Conservation (phyloP, 2,888 invertebrate species). For the Cosmorhoe ocellata region DNA sequence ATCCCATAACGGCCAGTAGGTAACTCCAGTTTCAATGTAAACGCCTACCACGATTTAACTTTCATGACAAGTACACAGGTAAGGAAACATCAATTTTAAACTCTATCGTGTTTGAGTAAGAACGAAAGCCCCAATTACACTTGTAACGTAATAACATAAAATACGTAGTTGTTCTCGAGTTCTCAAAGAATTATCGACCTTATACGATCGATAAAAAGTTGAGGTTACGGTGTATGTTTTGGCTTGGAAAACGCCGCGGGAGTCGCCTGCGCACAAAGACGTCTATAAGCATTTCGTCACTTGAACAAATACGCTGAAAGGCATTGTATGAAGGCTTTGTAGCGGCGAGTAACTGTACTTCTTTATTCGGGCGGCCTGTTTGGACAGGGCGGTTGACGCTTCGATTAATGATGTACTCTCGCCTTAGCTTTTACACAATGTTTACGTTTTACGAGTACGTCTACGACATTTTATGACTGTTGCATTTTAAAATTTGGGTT, state of each 20-base stretch:
- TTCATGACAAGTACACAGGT: constrained; percentile 40
- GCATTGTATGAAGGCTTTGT: constrained; percentile 60
- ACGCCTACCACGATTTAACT: constrained; percentile 66
- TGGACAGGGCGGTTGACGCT: constrained; percentile 64
- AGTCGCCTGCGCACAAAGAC: constrained; percentile 58
- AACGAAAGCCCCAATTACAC: constrained; percentile 24
- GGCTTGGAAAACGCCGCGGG: constrained; percentile 52
- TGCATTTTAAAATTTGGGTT: constrained; percentile 25
- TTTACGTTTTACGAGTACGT: constrained; percentile 36
- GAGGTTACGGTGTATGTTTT: constrained; percentile 34
- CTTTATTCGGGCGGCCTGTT: constrained; percentile 60
- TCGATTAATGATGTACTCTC: constrained; percentile 56
- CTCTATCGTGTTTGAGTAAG: constrained; percentile 38
- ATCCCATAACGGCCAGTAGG: constrained; percentile 28
- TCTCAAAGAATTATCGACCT: constrained; percentile 40
- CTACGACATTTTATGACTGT: constrained; percentile 32
- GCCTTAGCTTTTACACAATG: constrained; percentile 43
- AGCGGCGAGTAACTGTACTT: constrained; percentile 61
- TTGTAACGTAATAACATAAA: constrained; percentile 34
- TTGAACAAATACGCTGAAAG: constrained; percentile 66
- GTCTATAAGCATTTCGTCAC: constrained; percentile 66
- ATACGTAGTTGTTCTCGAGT: constrained; percentile 39
- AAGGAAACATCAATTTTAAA: constrained; percentile 37
- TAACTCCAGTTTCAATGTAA: constrained; percentile 60
- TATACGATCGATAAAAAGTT: constrained; percentile 39